Base-by-base conservation (phyloP, 1,140 invertebrate species). In the Hirudo medicinalis region DNA sequence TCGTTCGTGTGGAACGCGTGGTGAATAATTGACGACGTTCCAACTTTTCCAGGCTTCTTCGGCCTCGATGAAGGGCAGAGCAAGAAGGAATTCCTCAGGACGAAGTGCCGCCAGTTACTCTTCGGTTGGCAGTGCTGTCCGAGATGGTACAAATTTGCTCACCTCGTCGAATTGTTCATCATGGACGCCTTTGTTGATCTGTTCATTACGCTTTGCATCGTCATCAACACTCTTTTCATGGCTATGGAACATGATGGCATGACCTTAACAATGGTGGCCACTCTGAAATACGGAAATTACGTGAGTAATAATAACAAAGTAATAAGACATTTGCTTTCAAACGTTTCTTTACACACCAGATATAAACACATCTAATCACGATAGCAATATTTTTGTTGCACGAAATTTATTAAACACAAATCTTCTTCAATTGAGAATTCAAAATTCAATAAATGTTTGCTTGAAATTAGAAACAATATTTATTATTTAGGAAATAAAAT, bases 171-270 rank as follows among this genome's bases (percentile, higher is more conserved):
- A 68, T 25, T 68, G 25, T 68, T 68, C 67, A 68, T 68, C 25
- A 68, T 68, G 67, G 67, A 68, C 86, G 92, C 94, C 6, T 94
- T 97, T 79, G 91, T 97, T 77, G 95, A 98, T 81, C 85, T 97
- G 74, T 97, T 97, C 83, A 97, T 98, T 80, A 97, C 94, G 15
- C 85, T 97, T 54, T 97, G 94, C 83, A 98, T 98, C 83, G 90
- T 97, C 69, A 90, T 96, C 74, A 98, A 97, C 80, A 98, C 95
- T 0, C 85, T 94, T 71, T 97, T 97, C 84, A 97, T 98, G 94
- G 94, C 93, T 19, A 68, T 68, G 67, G 67, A 68, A 68, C 67
- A 68, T 40, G 67, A 68, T 36, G 67, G 92, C 73, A 95, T 95
- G 91, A 67, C 75, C 2, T 22, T 72, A 36, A 71, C 72, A 17